Base-by-base conservation (phyloP, 2,888 invertebrate species). In the Lasioglossum pauxillum region DNA sequence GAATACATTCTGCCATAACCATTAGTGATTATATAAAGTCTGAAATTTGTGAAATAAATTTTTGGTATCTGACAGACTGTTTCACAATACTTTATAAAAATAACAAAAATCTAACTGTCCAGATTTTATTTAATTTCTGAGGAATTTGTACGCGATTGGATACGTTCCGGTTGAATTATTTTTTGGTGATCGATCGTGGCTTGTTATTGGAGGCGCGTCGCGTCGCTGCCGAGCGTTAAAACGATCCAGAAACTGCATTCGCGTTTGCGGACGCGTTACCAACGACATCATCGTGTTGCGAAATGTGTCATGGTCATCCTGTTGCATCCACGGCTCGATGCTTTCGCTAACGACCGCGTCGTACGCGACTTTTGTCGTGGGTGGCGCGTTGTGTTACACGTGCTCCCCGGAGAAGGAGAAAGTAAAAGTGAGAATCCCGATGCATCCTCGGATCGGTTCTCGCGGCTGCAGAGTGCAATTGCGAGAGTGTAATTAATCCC, bases 241-340 rank as follows among this genome's bases (percentile, higher is more conserved):
- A 38, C 46, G 57, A 53, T 57, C 76, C 84, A 49, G 35, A 78
- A 76, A 35, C 53, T 73, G 64, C 76, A 38, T 35, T 49, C 35
- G 5, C n/a, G 69, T 71, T 60, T 78, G 76, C 64, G 41, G 69
- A 23, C 27, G 72, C 60, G 71, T 74, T 80, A 80, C 73, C 72
- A 44, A 80, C 76, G 78, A 5, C 75, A 78, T 77, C 84, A 78
- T 83, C 78, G 78, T 80, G 90, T 93, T 93, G 90, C 91, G 91
- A 94, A 94, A 94, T 80, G 90, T 94, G 94, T 94, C 94, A 94
- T 91, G 94, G 94, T 94, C 94, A 92, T 77, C 88, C 91, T 93
- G 93, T 94, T 94, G 93, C 93, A 92, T 93, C 89, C 79, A 84
- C 87, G 87, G 83, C 78, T 82, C 53, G 86, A 72, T 91, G 91